Evolutionary conservation across 2,113 vertebrate species (phyloP), one percentile per base, ranked within the genome.

Genomic region (Myrmecophaga tridactyla): DNA sequence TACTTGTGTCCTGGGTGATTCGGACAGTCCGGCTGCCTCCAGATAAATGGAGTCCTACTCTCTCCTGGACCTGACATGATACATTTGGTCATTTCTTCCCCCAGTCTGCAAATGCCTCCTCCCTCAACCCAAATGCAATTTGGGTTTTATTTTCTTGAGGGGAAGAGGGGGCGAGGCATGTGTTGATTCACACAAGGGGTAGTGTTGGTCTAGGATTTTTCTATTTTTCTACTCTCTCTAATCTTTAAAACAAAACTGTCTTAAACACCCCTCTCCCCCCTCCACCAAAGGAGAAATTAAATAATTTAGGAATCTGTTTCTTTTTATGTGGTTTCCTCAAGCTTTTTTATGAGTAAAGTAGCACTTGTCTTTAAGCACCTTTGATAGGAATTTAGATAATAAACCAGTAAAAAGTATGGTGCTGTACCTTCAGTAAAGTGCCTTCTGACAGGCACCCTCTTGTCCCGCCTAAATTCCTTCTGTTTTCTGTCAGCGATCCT

Each of bases 211-310:
- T 46, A 18, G 25, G 67, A 81, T 75, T 63, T 88, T 85, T 89
- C 70, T 94, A 81, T 75, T 63, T 88, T 85, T 89, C 70, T 94
- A 31, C 62, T 27, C 72, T 75, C 56, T 92, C 3, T 93, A 84
- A 89, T 95, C 65, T 97, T 89, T 83, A 58, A 86, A 86, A 72
- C 95, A 70, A 60, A 63, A 39, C 8, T n/a, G n/a, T n/a, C n/a
- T n/a, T n/a, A n/a, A n/a, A 70, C 39, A 21, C 14, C 51, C 14
- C 14, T 10, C 51, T 17, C 18, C 51, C 51, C 51, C 48, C 39
- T n/a, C 53, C 93, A 10, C 51, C 25, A 86, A 81, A 69, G 39
- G 41, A 92, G 53, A 56, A 60, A 48, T 11, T 39, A 83, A 89
- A 92, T 94, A 85, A 46, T 31, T 72, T 78, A 87, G 46, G 95